Evolutionary conservation across 2,113 vertebrate species (phyloP), one percentile per base, ranked within the genome.

Genomic region (Kryptolebias marmoratus): DNA sequence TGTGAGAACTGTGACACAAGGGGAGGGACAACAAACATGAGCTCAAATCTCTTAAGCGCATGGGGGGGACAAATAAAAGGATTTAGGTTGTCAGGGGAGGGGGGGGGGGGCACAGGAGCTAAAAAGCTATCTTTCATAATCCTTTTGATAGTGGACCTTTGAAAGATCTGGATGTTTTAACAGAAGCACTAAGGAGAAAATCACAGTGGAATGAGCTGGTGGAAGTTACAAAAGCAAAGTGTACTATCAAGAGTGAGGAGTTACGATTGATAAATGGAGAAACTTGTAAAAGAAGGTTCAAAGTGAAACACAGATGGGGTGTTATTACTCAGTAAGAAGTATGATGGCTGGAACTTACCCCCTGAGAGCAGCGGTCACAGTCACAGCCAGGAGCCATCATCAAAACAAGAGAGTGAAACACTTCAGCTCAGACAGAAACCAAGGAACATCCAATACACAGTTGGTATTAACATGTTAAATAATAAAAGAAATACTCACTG

Each of bases 111-210:
- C 71, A 71, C 76, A 92, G 82, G 90, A 92, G 92, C 91, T 93
- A 92, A 93, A 94, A 92, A 93, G 93, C 94, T 91, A 93, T 93
- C 93, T 92, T 93, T 93, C 92, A 94, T 93, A 93, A 95, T 93
- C 93, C 93, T 92, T 91, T 92, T 92, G 92, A 93, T 91, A 91
- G 90, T 87, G 89, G 90, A 77, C 86, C 93, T 95, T 94, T 94
- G 92, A 95, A 95, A 93, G 91, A 91, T 90, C 81, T 79, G 86
- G 84, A 90, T 88, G 87, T 90, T 92, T 88, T 83, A 85, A 82
- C 86, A 70, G 89, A 86, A 75, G 57, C 50, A 83, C 78, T 82
- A 71, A 52, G 64, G 76, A 65, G 56, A 59, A 72, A 71, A 81
- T 64, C 77, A 62, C 57, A 0, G 52, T 65, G 28, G 64, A 79